Evolutionary conservation across 2,888 invertebrate species (phyloP), one percentile per base, ranked within the genome.

Genomic region (Gymnocheta viridis): DNA sequence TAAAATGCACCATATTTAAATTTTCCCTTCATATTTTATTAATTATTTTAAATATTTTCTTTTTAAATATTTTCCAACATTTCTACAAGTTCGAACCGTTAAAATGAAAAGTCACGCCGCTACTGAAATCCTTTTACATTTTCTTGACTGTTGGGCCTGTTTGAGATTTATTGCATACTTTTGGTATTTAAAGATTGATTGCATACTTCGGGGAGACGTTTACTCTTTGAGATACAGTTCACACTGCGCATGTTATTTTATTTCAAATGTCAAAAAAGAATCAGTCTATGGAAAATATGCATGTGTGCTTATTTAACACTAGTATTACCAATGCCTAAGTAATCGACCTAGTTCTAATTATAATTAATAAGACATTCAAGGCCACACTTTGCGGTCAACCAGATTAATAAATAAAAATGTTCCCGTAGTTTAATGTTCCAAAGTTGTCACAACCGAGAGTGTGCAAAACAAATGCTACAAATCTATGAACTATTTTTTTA

Each of bases 191-290:
- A 56, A 69, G 49, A 84, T 73, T 38, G 77, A 73, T 73, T 69
- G 84, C 81, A 67, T 81, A 84, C 47, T 38, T 81, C 49, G n/a
- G 19, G 84, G 84, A 38, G 84, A 77, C 81, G 84, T 81, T 49
- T 29, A 24, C 77, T 12, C 74, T 70, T 62, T 41, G 0, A 1
- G 1, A 32, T 22, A n/a, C 19, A 35, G 7, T 32, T 38, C 10
- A 9, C 2, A 64, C 3, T 72, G 81, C 84, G 81, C 81, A 84
- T 58, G 81, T 35, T 24, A 84, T 84, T 84, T 81, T 81, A 24
- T 76, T 10, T 9, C 0, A 4, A 27, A 4, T 35, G 2, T 27
- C 5, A 22, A 72, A 47, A 9, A 38, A 27, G 54, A 27, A 60
- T 9, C 32, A 38, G 32, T 1, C 38, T 19, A 1, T 10, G 56